A percentile compares a stretch with the other conserved stretches of the same genome.
Conservation (phyloP, 2,888 invertebrate species). For the Hemaris fuciformis region DNA sequence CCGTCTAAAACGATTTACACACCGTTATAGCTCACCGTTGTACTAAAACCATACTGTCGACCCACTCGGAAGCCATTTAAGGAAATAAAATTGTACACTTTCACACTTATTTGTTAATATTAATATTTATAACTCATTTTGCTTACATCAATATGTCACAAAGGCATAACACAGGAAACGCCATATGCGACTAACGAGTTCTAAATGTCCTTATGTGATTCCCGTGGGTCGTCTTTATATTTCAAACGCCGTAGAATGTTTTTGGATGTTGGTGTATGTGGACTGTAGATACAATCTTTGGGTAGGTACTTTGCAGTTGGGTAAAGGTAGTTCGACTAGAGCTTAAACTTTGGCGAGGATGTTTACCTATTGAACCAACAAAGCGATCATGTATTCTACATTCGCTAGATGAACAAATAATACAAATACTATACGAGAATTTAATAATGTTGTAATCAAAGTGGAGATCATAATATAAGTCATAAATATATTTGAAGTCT, state of each 20-base stretch:
- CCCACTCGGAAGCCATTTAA: background rate
- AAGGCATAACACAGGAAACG: background rate
- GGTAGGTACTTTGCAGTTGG: background rate
- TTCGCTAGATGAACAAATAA: too few relatives aligned
- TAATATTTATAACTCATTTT: background rate
- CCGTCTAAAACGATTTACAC: background rate
- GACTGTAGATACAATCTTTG: background rate
- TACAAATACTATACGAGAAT: too few relatives aligned
- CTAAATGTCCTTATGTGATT: background rate
- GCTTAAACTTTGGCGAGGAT: too few relatives aligned
- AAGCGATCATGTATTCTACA: too few relatives aligned
- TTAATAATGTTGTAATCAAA: too few relatives aligned
- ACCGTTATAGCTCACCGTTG: background rate
- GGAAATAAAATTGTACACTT: background rate
- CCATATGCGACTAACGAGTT: background rate
- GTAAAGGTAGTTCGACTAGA: background rate
- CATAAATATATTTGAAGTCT: too few relatives aligned
- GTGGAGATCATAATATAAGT: too few relatives aligned
- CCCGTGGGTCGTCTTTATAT: background rate
- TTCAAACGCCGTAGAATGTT: background rate
- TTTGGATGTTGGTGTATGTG: background rate
- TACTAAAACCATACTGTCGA: background rate
- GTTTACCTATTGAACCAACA: too few relatives aligned
- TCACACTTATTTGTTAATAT: slow-evolving; percentile 5
- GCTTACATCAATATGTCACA: background rate